Evolutionary conservation across 2,797 vertebrate species (phyloP), one percentile per base, ranked within the genome.

Genomic region (Lutjanus argentimaculatus): DNA sequence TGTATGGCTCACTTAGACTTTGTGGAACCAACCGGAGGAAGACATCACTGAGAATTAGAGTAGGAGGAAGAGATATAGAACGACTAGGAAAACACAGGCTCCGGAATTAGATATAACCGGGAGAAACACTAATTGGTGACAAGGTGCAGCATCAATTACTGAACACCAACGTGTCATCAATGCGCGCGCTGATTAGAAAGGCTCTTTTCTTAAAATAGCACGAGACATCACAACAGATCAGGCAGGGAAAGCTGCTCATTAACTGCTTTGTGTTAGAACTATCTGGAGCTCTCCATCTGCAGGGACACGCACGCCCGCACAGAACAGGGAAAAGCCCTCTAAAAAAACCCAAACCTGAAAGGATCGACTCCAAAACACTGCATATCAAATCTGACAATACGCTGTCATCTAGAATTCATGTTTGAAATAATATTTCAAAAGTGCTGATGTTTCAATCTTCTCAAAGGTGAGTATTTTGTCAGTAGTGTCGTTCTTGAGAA

Each of bases 241-340:
- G 75, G 72, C 56, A 43, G 51, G 65, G 66, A 63, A 72, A 79
- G 69, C 61, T n/a, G 36, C 89, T 93, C 82, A 90, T 90, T 90
- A 92, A 83, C 75, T 79, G 78, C 77, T 64, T 81, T 80, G 67
- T 88, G 85, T 84, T 78, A n/a, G 71, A 77, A 75, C 72, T 89
- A 85, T 78, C 85, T 79, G 69, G 69, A 88, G 72, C 70, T 79
- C 78, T 76, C 2, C 19, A 59, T 70, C 67, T 65, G 57, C 46
- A 63, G 17, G 10, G 59, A 19, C 13, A 1, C 9, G 51, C 62
- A 67, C 65, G 48, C 62, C 15, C 25, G 21, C 49, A 36, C 12
- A 30, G 6, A 53, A 64, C 40, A 59, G 2, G 25, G 58, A 69
- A 42, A 71, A 72, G 55, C 15, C 59, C 64, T 15, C 7, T 53